Conservation (phyloP, 2,888 invertebrate species). For the Tyria jacobaeae region DNA sequence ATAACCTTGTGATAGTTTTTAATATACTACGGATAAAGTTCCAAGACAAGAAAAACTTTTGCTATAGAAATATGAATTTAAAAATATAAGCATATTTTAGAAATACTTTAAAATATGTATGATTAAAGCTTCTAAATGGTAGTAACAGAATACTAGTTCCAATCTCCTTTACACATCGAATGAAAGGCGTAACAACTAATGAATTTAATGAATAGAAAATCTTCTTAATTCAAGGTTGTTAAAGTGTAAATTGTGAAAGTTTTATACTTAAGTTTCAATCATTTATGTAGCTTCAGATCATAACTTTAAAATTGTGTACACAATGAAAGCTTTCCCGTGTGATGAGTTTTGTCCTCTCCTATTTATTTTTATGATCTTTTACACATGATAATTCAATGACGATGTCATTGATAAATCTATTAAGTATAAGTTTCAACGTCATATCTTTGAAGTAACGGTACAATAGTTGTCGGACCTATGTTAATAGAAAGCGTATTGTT, state of each 20-base stretch:
- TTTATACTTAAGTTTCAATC: not conserved
- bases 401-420: not conserved
- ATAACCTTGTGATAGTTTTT: not conserved
- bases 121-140: constrained; percentile 36
- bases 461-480: constrained; percentile 7
- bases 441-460: constrained; percentile 10
- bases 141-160: constrained; percentile 28
- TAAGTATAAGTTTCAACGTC: constrained; percentile 3
- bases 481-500: constrained; percentile 8
- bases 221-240: not conserved
- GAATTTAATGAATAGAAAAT: constrained; percentile 21
- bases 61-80: constrained; percentile 48
- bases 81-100: not conserved
- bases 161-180: not conserved
- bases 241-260: too few relatives aligned
- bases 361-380: constrained; percentile 1
- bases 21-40: constrained; percentile 42
- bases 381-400: not conserved
- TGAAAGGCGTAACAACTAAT: not conserved
- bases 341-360: not conserved
- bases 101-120: not conserved
- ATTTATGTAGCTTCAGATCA: not conserved
- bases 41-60: constrained; percentile 50
- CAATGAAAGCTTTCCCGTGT: too few relatives aligned
- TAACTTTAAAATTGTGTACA: not conserved